phyloP scores from a whole-genome alignment of 2,113 vertebrate genomes.

The Planiliza haematocheilus region DNA sequence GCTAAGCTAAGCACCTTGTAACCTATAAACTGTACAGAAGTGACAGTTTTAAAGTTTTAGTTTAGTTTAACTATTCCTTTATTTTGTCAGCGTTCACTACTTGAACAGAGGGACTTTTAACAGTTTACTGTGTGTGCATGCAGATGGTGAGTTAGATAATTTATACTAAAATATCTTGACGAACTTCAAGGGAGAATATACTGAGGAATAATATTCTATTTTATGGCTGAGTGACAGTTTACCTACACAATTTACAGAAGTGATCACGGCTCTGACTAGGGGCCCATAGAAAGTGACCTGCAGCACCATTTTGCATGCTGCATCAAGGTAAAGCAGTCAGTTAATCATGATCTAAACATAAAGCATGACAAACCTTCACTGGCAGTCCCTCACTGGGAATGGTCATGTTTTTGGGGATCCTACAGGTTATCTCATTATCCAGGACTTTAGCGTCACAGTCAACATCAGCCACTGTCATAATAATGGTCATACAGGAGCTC shows the following conservation, averaged over 20 bases:
- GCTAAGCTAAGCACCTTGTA: too few relatives aligned
- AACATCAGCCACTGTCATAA: slow-evolving; percentile 87
- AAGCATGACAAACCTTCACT: slow-evolving; percentile 83
- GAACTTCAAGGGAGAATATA: too few relatives aligned
- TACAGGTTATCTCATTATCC: slow-evolving; percentile 91
- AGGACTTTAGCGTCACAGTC: slow-evolving; percentile 88
- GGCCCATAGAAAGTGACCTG: background rate
- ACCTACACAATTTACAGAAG: background rate
- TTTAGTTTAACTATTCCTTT: too few relatives aligned
- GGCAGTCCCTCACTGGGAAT: slow-evolving; percentile 80
- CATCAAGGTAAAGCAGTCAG: background rate
- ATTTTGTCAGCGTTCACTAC: too few relatives aligned
- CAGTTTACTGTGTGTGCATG: too few relatives aligned
- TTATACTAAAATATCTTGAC: too few relatives aligned
- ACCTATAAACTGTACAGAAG: too few relatives aligned
- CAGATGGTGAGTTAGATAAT: too few relatives aligned
- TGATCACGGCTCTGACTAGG: background rate
- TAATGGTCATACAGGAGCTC: slow-evolving; percentile 88
- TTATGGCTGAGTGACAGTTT: background rate
- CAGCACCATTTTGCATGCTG: background rate
- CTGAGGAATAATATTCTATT: background rate
- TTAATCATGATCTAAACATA: background rate
- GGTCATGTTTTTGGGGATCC: slow-evolving; percentile 84
- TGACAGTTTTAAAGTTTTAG: too few relatives aligned
- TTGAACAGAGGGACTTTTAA: too few relatives aligned